Conservation (phyloP, 1,140 invertebrate species). For the Caenorhabditis brenneri region DNA sequence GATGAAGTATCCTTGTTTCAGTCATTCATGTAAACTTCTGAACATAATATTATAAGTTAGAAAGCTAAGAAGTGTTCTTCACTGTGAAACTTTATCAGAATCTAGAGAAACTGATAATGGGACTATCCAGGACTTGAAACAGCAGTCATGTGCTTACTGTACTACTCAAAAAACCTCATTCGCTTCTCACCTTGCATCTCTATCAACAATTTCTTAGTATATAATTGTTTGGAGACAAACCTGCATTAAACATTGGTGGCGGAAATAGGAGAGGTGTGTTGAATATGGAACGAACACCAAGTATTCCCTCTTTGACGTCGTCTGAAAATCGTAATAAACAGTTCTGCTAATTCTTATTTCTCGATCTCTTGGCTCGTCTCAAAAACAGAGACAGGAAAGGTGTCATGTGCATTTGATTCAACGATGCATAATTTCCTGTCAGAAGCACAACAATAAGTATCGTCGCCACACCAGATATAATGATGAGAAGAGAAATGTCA, state of each 20-base stretch:
- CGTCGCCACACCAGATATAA: neutral
- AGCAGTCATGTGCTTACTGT: no score
- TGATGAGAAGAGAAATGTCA: constrained; percentile 31
- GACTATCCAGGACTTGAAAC: no score
- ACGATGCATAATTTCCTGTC: constrained; percentile 42
- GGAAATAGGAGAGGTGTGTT: constrained; percentile 14
- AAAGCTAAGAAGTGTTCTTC: no score
- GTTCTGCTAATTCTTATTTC: neutral
- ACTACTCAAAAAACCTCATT: no score
- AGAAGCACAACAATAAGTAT: constrained; percentile 39
- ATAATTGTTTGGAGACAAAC: neutral
- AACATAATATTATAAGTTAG: no score
- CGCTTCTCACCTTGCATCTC: no score
- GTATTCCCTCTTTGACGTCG: constrained; percentile 13
- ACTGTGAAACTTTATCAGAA: no score
- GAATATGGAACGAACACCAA: constrained; percentile 16
- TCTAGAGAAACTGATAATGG: no score
- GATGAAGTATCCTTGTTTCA: no score
- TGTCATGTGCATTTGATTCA: constrained; percentile 43
- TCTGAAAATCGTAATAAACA: constrained; percentile 9
- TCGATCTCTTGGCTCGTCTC: constrained; percentile 6
- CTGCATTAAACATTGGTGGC: constrained; percentile 14
- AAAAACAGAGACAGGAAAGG: constrained; percentile 38
- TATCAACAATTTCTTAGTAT: no score
- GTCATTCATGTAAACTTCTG: no score